These are phyloP conservation scores for Gerris lacustris DNA, from an alignment of 2,888 invertebrate species.

Conservation along the genomic window DNA sequence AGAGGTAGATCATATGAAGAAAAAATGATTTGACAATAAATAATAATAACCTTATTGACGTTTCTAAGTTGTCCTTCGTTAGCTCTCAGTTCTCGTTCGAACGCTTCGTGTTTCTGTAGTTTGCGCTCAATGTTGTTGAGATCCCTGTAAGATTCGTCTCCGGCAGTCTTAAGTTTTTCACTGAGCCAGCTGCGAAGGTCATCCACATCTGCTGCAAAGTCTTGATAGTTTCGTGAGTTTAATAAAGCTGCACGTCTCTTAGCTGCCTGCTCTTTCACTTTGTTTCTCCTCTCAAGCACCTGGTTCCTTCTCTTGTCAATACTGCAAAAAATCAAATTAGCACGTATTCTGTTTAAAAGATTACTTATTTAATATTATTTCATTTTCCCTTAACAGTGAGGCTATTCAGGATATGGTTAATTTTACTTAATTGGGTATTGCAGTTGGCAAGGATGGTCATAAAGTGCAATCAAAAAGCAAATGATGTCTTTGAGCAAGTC, in stretches of 20 bases:
- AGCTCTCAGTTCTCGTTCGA: slow-evolving; percentile 85
- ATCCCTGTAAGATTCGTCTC: slow-evolving; percentile 85
- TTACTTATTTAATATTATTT: not conserved
- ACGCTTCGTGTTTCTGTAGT: slow-evolving; percentile 91
- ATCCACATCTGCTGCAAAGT: slow-evolving; percentile 83
- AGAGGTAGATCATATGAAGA: too few relatives aligned
- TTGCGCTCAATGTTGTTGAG: slow-evolving; percentile 80
- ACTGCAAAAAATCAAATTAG: slow-evolving; percentile 37
- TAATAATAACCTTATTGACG: slow-evolving; percentile 55
- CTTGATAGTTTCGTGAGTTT: slow-evolving; percentile 78
- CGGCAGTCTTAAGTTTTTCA: slow-evolving; percentile 81
- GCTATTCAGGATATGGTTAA: not conserved
- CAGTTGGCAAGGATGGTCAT: too few relatives aligned
- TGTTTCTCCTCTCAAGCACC: slow-evolving; percentile 59
- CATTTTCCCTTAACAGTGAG: slow-evolving; percentile 11
- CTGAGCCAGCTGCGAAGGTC: slow-evolving; percentile 82
- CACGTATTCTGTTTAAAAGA: not conserved
- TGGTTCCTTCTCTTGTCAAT: slow-evolving; percentile 59
- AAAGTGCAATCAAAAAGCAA: too few relatives aligned
- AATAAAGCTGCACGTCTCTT: slow-evolving; percentile 61
- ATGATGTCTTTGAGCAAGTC: too few relatives aligned
- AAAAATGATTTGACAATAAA: too few relatives aligned
- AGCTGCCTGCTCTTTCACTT: slow-evolving; percentile 61
- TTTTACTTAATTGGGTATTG: too few relatives aligned
- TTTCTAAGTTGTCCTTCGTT: slow-evolving; percentile 84